These are phyloP conservation scores for Microctenopoma lineatum DNA, from an alignment of 2,797 vertebrate genomes.

Conservation along the genomic window DNA sequence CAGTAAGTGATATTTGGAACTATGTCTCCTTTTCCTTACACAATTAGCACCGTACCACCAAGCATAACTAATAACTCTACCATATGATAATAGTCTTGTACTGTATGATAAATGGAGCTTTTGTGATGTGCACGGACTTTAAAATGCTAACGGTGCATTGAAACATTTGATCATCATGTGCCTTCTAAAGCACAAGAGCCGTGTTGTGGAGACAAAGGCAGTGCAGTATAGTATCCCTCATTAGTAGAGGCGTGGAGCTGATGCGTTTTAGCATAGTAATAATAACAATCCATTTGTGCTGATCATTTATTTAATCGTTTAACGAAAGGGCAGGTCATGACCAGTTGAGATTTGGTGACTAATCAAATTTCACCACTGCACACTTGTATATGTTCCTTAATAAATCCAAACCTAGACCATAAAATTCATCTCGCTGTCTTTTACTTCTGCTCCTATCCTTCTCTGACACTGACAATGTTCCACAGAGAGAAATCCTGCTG, in stretches of 20 bases:
- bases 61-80: conserved; percentile 71
- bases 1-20: conserved; percentile 79
- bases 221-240: conserved; percentile 17
- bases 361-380: neutral
- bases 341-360: neutral
- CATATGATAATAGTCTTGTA: conserved; percentile 56
- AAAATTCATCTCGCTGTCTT: neutral
- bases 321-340: conserved; percentile 31
- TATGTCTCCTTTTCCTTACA: conserved; percentile 59
- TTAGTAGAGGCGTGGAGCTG: conserved; percentile 20
- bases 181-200: neutral
- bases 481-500: neutral
- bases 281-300: conserved; percentile 13
- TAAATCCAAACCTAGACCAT: neutral
- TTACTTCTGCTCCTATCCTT: neutral
- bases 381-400: neutral
- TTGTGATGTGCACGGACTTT: conserved; percentile 23
- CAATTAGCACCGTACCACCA: conserved; percentile 69
- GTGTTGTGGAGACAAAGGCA: conserved; percentile 19
- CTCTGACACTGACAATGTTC: neutral
- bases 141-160: conserved; percentile 58
- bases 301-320: conserved; percentile 41
- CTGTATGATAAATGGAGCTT: conserved; percentile 59
- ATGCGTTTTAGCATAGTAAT: conserved; percentile 17
- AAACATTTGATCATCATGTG: conserved; percentile 27